phyloP scores from a whole-genome alignment of 2,888 invertebrate genomes.

The Caenorhabditis macrosperma region DNA sequence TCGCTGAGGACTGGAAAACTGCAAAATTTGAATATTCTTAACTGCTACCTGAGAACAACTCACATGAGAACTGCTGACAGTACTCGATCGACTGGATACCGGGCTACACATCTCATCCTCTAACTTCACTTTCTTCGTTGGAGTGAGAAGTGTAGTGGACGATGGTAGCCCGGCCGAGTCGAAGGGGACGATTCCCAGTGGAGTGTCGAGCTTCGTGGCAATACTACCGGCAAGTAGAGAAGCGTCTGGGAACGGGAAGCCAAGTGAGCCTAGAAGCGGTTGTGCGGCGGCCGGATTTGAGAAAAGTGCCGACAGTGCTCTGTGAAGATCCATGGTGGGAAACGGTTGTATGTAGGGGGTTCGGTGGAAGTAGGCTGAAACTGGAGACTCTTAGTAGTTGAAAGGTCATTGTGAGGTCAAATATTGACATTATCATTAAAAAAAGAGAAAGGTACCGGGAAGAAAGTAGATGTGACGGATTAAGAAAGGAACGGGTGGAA shows the following conservation, averaged over 20 bases:
- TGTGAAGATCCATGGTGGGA: constrained; percentile 44
- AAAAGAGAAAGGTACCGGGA: not conserved
- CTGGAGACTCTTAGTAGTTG: not conserved
- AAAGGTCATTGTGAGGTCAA: not conserved
- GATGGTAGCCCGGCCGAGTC: constrained; percentile 28
- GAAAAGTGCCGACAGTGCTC: constrained; percentile 44
- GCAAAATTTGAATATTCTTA: constrained; percentile 18
- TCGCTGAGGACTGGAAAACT: constrained; percentile 64
- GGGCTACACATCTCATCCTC: constrained; percentile 51
- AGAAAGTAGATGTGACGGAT: not conserved
- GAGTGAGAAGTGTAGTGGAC: constrained; percentile 27
- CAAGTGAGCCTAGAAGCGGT: constrained; percentile 40
- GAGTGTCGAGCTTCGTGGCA: constrained; percentile 38
- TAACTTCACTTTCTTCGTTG: constrained; percentile 51
- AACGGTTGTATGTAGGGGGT: no score
- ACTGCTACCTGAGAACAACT: no score
- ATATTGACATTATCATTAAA: constrained; percentile 31
- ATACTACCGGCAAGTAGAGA: not conserved
- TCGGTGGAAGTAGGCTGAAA: constrained; percentile 26
- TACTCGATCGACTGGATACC: constrained; percentile 55
- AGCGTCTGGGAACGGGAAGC: constrained; percentile 41
- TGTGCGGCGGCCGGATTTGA: constrained; percentile 21
- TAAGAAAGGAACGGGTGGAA: not conserved
- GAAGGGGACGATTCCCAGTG: constrained; percentile 48
- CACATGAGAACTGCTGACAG: constrained; percentile 57